Conservation (phyloP, 2,888 invertebrate species). For the Drosophila nr. perissopoda region DNA sequence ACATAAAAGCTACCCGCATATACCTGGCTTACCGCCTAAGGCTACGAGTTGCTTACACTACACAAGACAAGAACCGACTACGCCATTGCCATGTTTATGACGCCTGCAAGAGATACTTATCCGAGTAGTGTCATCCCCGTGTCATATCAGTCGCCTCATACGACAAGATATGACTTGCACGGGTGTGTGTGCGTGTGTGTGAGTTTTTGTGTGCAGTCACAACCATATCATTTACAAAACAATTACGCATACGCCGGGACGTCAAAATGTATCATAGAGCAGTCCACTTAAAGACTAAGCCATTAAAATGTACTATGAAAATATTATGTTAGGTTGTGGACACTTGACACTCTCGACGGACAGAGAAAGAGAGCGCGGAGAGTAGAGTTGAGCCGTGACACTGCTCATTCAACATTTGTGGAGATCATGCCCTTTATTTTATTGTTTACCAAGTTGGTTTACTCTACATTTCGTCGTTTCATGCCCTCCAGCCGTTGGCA, state of each 20-base stretch:
- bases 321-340: constrained; percentile 70
- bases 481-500: constrained; percentile 56
- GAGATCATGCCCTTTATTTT: constrained; percentile 22
- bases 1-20: too few species aligned
- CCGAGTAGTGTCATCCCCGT: neutral
- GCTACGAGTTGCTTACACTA: neutral
- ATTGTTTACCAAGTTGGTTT: constrained; percentile 68
- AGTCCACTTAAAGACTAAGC: constrained; percentile 56
- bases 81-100: neutral
- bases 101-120: neutral
- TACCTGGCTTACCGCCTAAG: neutral
- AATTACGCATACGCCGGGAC: constrained; percentile 61
- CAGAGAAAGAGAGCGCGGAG: neutral
- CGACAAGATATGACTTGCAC: neutral
- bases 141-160: neutral
- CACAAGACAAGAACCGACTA: neutral
- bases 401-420: constrained; percentile 48
- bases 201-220: constrained; percentile 20
- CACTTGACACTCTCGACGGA: constrained; percentile 28
- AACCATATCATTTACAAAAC: constrained; percentile 71
- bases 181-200: constrained; percentile 2
- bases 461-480: constrained; percentile 79
- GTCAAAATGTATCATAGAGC: constrained; percentile 54
- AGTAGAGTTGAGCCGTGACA: constrained; percentile 44
- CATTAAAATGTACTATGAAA: constrained; percentile 77